Conservation (phyloP, 2,888 invertebrate genomes). For the Apodemia mormo region DNA sequence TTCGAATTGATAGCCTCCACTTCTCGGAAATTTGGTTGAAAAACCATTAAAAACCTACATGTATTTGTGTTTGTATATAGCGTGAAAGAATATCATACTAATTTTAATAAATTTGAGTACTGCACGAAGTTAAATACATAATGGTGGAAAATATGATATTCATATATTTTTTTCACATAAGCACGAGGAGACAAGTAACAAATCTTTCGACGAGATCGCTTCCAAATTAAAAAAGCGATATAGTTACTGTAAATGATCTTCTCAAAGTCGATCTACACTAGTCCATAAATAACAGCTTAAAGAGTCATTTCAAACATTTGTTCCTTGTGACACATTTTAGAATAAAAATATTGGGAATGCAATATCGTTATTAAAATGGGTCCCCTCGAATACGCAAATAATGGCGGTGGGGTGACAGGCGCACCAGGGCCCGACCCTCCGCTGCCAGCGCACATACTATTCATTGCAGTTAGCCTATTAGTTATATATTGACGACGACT, state of each 20-base stretch:
- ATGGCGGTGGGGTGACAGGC: not conserved
- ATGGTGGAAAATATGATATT: too few relatives aligned
- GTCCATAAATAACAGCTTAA: not conserved
- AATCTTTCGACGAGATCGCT: not conserved
- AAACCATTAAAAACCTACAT: too few relatives aligned
- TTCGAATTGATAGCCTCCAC: too few relatives aligned
- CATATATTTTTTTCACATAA: not conserved
- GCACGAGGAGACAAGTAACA: not conserved
- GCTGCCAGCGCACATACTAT: not conserved
- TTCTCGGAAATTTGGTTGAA: too few relatives aligned
- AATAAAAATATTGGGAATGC: conserved; percentile 1
- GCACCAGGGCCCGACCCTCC: not conserved
- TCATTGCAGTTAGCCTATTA: not conserved
- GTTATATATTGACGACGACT: not conserved
- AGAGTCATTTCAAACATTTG: not conserved
- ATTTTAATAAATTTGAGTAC: too few relatives aligned
- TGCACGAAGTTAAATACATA: too few relatives aligned
- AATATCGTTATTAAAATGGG: conserved; percentile 3
- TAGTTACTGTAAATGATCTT: not conserved
- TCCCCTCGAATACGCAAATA: conserved; percentile 2
- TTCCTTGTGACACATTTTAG: conserved; percentile 3
- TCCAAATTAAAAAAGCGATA: too few relatives aligned
- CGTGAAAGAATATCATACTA: too few relatives aligned
- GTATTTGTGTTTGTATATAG: too few relatives aligned
- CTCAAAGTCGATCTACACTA: too few relatives aligned